Evolutionary conservation across 2,888 invertebrate species (phyloP), one percentile per base, ranked within the genome.

Genomic region (Eupithecia exiguata): DNA sequence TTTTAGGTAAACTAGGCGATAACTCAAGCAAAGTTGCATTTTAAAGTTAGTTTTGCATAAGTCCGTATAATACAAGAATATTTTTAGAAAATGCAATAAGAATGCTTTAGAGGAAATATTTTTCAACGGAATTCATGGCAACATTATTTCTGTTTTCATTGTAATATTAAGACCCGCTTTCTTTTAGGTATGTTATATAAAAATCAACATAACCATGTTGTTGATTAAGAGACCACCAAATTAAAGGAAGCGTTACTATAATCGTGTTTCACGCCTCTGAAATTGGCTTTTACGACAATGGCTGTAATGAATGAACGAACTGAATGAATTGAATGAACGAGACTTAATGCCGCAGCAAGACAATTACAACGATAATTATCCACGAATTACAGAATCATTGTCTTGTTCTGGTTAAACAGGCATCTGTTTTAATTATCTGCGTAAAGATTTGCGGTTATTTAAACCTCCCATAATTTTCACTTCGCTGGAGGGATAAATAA

Each of bases 341-440:
- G 58, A 67, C 67, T 72, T 75, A 75, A 72, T 70, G 71, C 75
- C 69, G 53, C 73, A 85, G 58, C 58, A 25, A 85, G 86, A 88
- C 88, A 89, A 88, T 89, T 86, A 88, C 86, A 86, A 85, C 83
- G 84, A 84, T 84, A 84, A 87, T 90, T 89, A 88, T 87, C 85
- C 84, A 80, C 80, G 83, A 89, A 90, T 90, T 89, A 88, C 86
- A 81, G 80, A 85, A 87, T 85, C 86, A 86, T 85, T 83, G 83
- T 86, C 88, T 85, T 76, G 78, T 77, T 79, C 71, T 77, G 74
- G 74, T 74, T 80, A 77, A 80, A 77, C 69, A 79, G 74, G 46
- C 77, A 75, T 73, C 71, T 74, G 77, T 76, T 79, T 77, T 78
- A 79, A 80, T 80, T 78, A 70, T 65, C 72, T 68, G 10, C n/a